Evolutionary conservation across 2,888 invertebrate species (phyloP).

Genomic region (Polietes domitor): DNA sequence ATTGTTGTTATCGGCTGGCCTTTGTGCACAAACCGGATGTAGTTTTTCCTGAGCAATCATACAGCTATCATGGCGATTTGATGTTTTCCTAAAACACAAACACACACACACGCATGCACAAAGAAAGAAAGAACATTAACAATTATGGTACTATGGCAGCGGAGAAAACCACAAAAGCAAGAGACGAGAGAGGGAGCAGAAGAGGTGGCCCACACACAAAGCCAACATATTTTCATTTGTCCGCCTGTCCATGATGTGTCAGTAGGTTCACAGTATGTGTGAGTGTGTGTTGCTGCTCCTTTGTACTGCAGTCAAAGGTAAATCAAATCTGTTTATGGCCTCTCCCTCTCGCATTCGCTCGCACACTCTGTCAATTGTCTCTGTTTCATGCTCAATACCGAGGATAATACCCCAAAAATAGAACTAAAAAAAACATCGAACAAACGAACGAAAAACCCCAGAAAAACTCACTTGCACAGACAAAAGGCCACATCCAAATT

Average conservation of each 20-base stretch:
- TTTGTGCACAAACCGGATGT: slow-evolving; percentile 93
- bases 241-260: slow-evolving; percentile 15
- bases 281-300: background rate
- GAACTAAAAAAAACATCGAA: background rate
- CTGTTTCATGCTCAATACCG: background rate
- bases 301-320: slow-evolving; percentile 50
- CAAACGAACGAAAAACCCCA: slow-evolving; percentile 9
- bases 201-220: background rate
- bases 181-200: slow-evolving; percentile 9
- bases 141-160: background rate
- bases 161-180: slow-evolving; percentile 45
- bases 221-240: slow-evolving; percentile 43
- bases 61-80: slow-evolving; percentile 92
- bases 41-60: slow-evolving; percentile 94
- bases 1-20: slow-evolving; percentile 84
- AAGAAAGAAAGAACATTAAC: slow-evolving; percentile 28
- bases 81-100: slow-evolving; percentile 86
- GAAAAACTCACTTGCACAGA: slow-evolving; percentile 91
- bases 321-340: slow-evolving; percentile 48
- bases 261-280: background rate
- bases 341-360: background rate
- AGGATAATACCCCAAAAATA: too few relatives aligned
- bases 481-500: slow-evolving; percentile 95
- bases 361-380: background rate
- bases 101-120: slow-evolving; percentile 61